phyloP scores from a whole-genome alignment of 2,113 vertebrate genomes.

The Falco punctatus region DNA sequence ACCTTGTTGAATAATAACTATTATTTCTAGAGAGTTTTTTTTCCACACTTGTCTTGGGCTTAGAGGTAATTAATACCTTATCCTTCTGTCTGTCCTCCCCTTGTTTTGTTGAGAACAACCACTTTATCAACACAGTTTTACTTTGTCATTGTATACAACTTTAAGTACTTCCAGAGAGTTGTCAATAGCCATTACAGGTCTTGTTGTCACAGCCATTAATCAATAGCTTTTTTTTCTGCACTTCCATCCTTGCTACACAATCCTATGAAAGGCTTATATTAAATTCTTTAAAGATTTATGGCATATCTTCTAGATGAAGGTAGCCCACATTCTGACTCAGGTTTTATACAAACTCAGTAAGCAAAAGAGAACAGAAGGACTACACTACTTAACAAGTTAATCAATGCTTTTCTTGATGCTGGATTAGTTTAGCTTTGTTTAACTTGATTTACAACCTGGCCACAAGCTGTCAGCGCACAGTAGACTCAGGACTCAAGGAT shows the following conservation, averaged over 20 bases:
- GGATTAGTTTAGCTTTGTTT: neutral
- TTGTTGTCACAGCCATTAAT: neutral
- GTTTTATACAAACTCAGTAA: neutral
- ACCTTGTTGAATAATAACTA: neutral
- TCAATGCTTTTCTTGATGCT: neutral
- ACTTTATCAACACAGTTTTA: neutral
- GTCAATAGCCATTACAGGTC: conserved; percentile 7
- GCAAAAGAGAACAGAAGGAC: neutral
- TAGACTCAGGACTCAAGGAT: neutral
- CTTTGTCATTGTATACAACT: neutral
- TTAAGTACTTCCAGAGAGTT: neutral
- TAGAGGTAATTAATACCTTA: neutral
- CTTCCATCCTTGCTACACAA: neutral
- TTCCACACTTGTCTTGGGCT: neutral
- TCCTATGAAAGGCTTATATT: neutral
- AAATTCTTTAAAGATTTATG: neutral
- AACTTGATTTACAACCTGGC: neutral
- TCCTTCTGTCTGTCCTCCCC: neutral
- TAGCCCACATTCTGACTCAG: neutral
- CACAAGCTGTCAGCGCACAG: neutral
- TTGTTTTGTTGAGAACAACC: neutral
- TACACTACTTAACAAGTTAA: neutral
- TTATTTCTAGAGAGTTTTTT: neutral
- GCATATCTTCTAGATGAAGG: neutral
- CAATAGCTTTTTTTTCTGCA: neutral